Base-by-base conservation (phyloP, 2,113 vertebrate genomes). In the Sigmodon hispidus region DNA sequence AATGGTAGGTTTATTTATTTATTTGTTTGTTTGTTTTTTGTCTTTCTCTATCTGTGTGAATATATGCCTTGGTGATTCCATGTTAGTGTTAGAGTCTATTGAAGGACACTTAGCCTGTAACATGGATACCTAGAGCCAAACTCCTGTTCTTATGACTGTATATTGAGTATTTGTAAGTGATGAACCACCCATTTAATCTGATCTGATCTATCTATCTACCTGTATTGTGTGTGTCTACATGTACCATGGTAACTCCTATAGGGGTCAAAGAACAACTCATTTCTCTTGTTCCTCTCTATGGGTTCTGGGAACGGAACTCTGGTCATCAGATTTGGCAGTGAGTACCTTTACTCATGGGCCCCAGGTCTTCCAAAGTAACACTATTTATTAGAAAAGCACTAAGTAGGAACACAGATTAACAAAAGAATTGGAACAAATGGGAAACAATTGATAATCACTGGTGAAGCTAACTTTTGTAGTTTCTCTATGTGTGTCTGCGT, bases 381-480 rank as follows among this genome's bases (percentile, higher is more conserved):
- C 5, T 48, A 70, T 90, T 65, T 94, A 31, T 73, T 87, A 50
- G 5, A 95, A 94, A 87, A 87, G 21, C 31, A 81, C 72, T 45
- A 96, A 86, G n/a, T 48, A 89, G 15, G 50, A 91, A 59, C 31
- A 85, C 29, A 61, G 3, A 19, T 81, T 77, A 65, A 59, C n/a
- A 81, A 89, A 89, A 75, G 8, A 92, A 70, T 89, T 92, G 77
- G 61, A 84, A 24, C 29, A 90, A 81, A 92, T 48, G n/a, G 21
- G 45, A 83, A 77, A 10, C 65, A 83, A 59, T 93, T 91, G n/a
- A 69, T 89, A 87, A 90, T 88, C 63, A 73, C 15, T 84, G 72
- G 9, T 92, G 67, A 96, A 90, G 59, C 19, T 57, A 65, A 91
- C 31, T 75, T 69, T 43, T 3, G 57, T 92, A 50, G 3, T 84